phyloP scores from a whole-genome alignment of 1,140 invertebrate species.

The Meloidogyne chitwoodi region DNA sequence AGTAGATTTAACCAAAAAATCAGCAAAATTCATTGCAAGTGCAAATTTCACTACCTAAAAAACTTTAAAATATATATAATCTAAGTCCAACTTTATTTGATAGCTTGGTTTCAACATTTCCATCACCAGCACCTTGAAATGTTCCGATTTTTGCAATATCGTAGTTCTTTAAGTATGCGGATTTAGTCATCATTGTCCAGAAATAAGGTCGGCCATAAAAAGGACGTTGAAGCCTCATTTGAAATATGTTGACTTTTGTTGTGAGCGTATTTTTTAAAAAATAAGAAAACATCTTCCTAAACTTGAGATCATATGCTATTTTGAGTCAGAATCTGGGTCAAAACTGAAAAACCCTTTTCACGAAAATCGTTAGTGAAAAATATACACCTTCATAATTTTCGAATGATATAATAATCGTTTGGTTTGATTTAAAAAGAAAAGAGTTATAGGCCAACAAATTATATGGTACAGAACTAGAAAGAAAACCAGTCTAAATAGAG shows the following conservation, averaged over 20 bases:
- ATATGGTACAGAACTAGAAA: too few species aligned
- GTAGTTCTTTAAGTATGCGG: neutral
- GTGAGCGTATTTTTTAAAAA: neutral
- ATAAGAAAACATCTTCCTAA: neutral
- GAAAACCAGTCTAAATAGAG: too few species aligned
- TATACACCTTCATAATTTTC: too few species aligned
- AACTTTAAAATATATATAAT: neutral
- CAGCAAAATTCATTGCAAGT: slow-evolving; percentile 34
- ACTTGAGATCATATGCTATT: too few species aligned
- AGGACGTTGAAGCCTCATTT: neutral
- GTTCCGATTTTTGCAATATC: neutral
- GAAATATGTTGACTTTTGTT: neutral
- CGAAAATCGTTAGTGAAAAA: too few species aligned
- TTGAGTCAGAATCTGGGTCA: too few species aligned
- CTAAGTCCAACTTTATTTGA: neutral
- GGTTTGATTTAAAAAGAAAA: too few species aligned
- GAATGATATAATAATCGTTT: too few species aligned
- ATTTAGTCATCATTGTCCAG: neutral
- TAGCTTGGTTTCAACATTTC: neutral
- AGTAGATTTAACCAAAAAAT: slow-evolving; percentile 70
- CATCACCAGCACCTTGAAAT: neutral
- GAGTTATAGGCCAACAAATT: too few species aligned
- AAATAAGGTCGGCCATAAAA: neutral
- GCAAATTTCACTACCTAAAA: slow-evolving; percentile 39
- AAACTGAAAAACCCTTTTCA: too few species aligned